A percentile compares a stretch with the other conserved stretches of the same genome.
These are phyloP conservation scores for Phrynocephalus versicolor DNA, from an alignment of 2,113 vertebrate species.

Conservation along the genomic window DNA sequence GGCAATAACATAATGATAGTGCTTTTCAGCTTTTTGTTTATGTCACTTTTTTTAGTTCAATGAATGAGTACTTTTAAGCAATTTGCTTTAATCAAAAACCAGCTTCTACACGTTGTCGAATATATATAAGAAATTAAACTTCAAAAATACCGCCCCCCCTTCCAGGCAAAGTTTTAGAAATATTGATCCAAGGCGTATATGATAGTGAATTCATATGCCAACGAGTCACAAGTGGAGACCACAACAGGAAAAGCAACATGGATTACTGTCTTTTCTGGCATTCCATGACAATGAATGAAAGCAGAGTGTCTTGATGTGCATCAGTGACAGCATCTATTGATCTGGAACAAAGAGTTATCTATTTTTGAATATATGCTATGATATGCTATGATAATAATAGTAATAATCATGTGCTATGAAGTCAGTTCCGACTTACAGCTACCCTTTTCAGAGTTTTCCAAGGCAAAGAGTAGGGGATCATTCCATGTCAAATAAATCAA, in stretches of 20 bases:
- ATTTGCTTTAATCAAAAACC: slow-evolving; percentile 48
- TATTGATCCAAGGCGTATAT: slow-evolving; percentile 33
- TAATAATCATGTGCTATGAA: no score
- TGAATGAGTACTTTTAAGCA: slow-evolving; percentile 66
- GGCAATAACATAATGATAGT: slow-evolving; percentile 69
- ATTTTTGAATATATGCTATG: background rate
- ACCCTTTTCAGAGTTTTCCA: no score
- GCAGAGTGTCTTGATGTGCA: background rate
- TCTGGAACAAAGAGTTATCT: background rate
- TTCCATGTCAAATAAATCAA: no score
- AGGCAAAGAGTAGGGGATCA: no score
- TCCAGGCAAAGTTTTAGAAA: slow-evolving; percentile 8
- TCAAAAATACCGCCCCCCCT: slow-evolving; percentile 44
- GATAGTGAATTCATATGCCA: slow-evolving; percentile 54
- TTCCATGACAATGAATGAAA: slow-evolving; percentile 36
- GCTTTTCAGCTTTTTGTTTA: slow-evolving; percentile 62
- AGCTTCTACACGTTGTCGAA: slow-evolving; percentile 51
- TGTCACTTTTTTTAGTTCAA: slow-evolving; percentile 33
- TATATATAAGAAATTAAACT: slow-evolving; percentile 10
- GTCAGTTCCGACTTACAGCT: no score
- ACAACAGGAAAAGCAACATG: slow-evolving; percentile 38
- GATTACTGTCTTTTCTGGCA: background rate
- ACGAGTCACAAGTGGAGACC: slow-evolving; percentile 23
- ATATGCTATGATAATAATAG: background rate
- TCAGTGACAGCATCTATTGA: background rate